Evolutionary conservation across 1,140 invertebrate genomes (phyloP), one percentile per base, ranked within the genome.

Genomic region (Lasioglossum albipes): DNA sequence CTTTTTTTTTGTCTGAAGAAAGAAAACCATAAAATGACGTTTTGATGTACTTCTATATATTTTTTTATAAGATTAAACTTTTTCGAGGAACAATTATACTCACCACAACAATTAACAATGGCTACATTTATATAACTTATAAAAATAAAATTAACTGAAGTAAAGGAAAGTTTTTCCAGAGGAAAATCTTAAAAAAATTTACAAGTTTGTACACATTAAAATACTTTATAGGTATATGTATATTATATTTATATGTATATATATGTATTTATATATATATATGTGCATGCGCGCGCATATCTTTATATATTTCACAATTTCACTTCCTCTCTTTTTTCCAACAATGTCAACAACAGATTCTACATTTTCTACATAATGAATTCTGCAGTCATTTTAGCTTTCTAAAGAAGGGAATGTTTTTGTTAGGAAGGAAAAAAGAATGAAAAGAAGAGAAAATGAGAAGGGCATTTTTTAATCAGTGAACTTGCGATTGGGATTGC

Each of bases 401-500:
- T 74, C 62, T 66, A 74, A 66, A 65, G 49, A 79, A 66, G 62
- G 77, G 77, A 79, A 79, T 73, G 77, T 79, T 52, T 59, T 73
- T 68, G 41, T 73, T 69, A 73, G 12, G 70, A 57, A 73, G 59
- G 66, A n/a, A 45, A 79, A 22, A 16, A 79, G 62, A 67, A 79
- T 66, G 70, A 49, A 79, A 73, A 65, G 65, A 49, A 62, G 77
- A 66, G 75, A 71, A 65, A 66, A 57, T 52, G 41, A 66, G 61
- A 67, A 20, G 65, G 70, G 69, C 31, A 41, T 7, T 54, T n/a
- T 67, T 95, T 98, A 99, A 94, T 99, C 98, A 88, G 96, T 96
- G 95, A 99, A 99, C 95, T 98, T 98, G 90, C 99, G 96, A 95
- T 99, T 99, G 59, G 96, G 96, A 94, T 99, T 99, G 84, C 95